Conservation (phyloP, 2,113 vertebrate genomes). For the Laticauda colubrina region DNA sequence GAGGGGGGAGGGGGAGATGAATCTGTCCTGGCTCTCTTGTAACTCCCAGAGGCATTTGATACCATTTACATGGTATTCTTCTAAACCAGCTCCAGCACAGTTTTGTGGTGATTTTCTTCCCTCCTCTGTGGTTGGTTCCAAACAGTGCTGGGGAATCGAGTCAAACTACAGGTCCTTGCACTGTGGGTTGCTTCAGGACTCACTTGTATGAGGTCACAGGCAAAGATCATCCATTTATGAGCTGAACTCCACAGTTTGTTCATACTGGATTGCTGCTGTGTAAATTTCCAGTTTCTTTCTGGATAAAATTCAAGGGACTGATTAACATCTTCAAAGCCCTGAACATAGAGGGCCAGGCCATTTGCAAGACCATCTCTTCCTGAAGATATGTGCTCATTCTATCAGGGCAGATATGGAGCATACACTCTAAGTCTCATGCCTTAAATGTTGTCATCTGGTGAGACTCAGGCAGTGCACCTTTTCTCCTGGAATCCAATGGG, state of each 20-base stretch:
- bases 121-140: background rate
- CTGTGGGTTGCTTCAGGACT: background rate
- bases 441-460: background rate
- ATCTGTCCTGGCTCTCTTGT: too few relatives aligned
- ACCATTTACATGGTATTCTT: too few relatives aligned
- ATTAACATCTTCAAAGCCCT: background rate
- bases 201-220: background rate
- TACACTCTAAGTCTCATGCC: background rate
- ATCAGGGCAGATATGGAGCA: background rate
- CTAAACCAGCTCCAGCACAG: too few relatives aligned
- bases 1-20: too few relatives aligned
- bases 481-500: background rate
- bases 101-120: background rate
- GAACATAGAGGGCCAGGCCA: background rate
- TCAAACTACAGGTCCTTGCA: background rate
- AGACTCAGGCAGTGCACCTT: background rate
- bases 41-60: too few relatives aligned
- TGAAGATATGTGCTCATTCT: background rate
- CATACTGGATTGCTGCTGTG: background rate
- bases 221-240: background rate
- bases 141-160: background rate
- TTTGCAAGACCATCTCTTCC: background rate
- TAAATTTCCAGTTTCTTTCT: background rate
- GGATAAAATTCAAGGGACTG: background rate
- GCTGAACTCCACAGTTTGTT: background rate